Evolutionary conservation across 2,797 vertebrate species (phyloP).

Genomic region (Mus spretus): DNA sequence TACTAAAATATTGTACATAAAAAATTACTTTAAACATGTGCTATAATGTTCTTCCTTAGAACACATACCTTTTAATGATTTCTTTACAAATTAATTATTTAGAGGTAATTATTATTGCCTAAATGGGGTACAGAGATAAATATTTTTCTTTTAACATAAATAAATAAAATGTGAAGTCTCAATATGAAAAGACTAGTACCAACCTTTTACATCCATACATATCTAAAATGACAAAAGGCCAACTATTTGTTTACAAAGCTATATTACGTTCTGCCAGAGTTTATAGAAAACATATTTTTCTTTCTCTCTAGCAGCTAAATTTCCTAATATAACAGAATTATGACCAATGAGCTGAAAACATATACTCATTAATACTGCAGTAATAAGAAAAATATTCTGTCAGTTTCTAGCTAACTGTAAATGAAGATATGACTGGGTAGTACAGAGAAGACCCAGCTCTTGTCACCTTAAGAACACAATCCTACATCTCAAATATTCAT

Average conservation of each 20-base stretch:
- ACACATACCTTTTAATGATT: not conserved
- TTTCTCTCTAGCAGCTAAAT: not conserved
- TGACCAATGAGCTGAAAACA: not conserved
- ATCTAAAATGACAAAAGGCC: not conserved
- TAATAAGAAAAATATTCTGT: not conserved
- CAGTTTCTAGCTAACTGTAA: not conserved
- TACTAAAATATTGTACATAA: not conserved
- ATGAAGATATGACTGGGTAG: rapidly evolving
- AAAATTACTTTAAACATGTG: not conserved
- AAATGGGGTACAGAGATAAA: not conserved
- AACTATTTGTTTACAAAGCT: not conserved
- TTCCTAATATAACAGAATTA: not conserved
- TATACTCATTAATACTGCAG: not conserved
- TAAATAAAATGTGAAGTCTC: not conserved
- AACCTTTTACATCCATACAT: not conserved
- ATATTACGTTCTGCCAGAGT: not conserved
- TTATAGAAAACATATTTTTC: not conserved
- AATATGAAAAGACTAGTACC: not conserved
- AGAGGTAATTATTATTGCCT: not conserved
- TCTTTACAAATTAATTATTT: not conserved
- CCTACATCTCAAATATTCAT: rapidly evolving
- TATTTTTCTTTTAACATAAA: not conserved
- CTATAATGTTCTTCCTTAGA: not conserved
- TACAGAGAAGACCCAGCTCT: not conserved
- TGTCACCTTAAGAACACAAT: not conserved